Evolutionary conservation across 2,113 vertebrate species (phyloP).

Genomic region (Anas platyrhynchos): DNA sequence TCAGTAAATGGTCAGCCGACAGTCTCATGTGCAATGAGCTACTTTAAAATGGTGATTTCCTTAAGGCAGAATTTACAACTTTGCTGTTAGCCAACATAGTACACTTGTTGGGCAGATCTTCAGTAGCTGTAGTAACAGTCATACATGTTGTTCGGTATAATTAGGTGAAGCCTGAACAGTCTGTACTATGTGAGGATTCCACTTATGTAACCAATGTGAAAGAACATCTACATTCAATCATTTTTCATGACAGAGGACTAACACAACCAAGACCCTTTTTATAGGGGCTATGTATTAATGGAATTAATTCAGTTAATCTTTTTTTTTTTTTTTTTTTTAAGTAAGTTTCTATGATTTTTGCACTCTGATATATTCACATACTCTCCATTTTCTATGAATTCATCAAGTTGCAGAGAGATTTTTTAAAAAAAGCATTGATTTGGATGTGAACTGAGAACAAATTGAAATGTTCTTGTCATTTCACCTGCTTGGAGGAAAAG

Average conservation of each 20-base stretch:
- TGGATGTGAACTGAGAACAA: neutral
- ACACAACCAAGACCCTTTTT: neutral
- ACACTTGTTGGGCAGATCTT: neutral
- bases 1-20: neutral
- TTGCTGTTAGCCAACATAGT: neutral
- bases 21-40: neutral
- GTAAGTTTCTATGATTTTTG: neutral
- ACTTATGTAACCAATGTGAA: neutral
- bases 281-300: neutral
- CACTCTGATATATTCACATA: neutral
- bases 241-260: neutral
- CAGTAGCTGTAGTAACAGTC: neutral
- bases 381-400: neutral
- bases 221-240: neutral
- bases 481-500: neutral
- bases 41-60: neutral
- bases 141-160: neutral
- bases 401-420: neutral
- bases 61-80: neutral
- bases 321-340: neutral
- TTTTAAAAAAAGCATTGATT: neutral
- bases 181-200: neutral
- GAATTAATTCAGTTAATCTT: neutral
- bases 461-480: neutral
- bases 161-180: neutral